Base-by-base conservation (phyloP, 2,888 invertebrate species). In the Harpagoxenus sublaevis region DNA sequence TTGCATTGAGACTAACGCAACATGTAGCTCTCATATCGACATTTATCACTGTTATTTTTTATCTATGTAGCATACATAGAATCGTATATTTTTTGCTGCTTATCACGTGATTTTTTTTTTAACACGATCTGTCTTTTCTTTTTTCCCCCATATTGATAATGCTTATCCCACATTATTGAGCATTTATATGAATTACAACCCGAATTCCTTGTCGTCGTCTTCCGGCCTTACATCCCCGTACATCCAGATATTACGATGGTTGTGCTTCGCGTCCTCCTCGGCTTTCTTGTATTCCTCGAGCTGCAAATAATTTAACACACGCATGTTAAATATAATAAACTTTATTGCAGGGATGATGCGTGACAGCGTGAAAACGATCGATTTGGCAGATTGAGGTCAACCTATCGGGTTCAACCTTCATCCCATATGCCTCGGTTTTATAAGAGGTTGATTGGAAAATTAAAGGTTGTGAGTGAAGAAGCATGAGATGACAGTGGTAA, bases 181-280 rank as follows among this genome's bases (percentile, higher is more conserved):
- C 85, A 84, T 85, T 89, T 62, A 70, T 57, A 42, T 86, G 73
- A 73, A 84, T 86, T 89, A 89, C 83, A 86, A 83, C 83, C 94
- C 92, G 91, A 95, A 93, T 66, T 97, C 97, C 95, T 97, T 97
- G 68, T 98, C 98, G 95, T 99, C 99, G 93, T 98, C 99, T 18
- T 81, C 79, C 88, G 98, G 98, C 86, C 98, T 98, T 95, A 99
- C 98, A 95, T 99, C 99, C n/a, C 99, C 99, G 95, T 99, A 99
- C 94, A 98, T 97, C 99, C 99, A 99, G 93, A 99, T 97, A 95
- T 98, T 98, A 92, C 97, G 96, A 95, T 98, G 98, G 91, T 97
- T 97, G 93, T 97, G 97, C 95, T 98, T 98, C 35, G 99, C 99
- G 89, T 97, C 96, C 88, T 98, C 97, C 95, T 99, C 98, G 65